Base-by-base conservation (phyloP, 2,113 vertebrate genomes). In the Triplophysa siluroides region DNA sequence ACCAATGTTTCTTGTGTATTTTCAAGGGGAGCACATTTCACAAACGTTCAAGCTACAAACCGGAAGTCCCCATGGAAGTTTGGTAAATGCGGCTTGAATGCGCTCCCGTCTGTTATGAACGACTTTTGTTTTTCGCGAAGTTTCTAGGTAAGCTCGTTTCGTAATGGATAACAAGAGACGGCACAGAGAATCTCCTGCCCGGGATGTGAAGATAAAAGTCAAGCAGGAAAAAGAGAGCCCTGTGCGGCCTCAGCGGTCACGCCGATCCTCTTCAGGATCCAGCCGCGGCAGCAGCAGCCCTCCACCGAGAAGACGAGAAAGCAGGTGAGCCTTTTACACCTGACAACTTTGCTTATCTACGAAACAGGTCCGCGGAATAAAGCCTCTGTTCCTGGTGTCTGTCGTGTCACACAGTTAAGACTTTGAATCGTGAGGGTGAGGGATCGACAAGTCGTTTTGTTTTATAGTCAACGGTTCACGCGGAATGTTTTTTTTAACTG, bases 151-250 rank as follows among this genome's bases (percentile, higher is more conserved):
- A 21, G 11, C 9, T 26, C 1, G 8, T 61, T 54, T 62, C 1
- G 82, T 6, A 54, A 94, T 94, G 93, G 86, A 91, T 58, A 90
- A 91, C 88, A 90, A 89, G 76, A 93, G 89, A 84, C 87, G 90
- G 78, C 90, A 89, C 73, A 86, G 68, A 81, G 83, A 85, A 47
- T 93, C 91, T 29, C 91, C 92, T 23, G 76, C 81, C 71, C 86
- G 90, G 4, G 89, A 92, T 74, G 58, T 83, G 4, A 92, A 91
- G 82, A 83, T 91, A 0, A 91, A 87, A 80, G 79, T 94, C 62
- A 94, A 94, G 67, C 86, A 93, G 80, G 93, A 94, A 87, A 83
- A 84, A 65, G 23, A 88, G 9, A 93, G 92, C 65, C 93, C 92
- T 0, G 73, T 58, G 68, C 91, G 91, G 92, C 92, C 91, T 81